Base-by-base conservation (phyloP, 2,113 vertebrate species). In the Prietella phreatophila region DNA sequence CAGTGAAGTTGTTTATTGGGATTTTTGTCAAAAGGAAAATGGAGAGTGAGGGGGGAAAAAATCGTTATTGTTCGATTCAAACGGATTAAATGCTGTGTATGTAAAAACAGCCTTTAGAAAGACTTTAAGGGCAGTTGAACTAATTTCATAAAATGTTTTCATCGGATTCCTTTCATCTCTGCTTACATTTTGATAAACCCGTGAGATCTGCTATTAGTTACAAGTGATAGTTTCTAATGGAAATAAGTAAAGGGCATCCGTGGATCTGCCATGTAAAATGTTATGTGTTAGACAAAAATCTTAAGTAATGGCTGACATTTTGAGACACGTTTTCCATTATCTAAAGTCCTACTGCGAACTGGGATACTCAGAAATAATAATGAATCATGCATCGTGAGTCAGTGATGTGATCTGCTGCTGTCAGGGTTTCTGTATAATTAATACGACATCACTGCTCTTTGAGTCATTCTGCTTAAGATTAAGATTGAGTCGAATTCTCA, bases 341-440 rank as follows among this genome's bases (percentile, higher is more conserved):
- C 30, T 60, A 82, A 58, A 36, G 20, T 22, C 53, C 19, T 19
- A 19, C 50, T 80, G 78, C n/a, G 15, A 55, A 53, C 47, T 79
- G 53, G 15, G 56, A 10, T 81, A 22, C 36, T 82, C 19, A 25
- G 20, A 8, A 82, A 22, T 82, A 82, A 60, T 5, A 22, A 3
- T 56, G 17, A 60, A 30, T 19, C 78, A 33, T 58, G 79, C 19
- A 11, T 81, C 79, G 5, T 82, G 30, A 82, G 30, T 81, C 19
- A 22, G 7, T 78, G 25, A 17, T 50, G 42, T 42, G 17, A 36
- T 82, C 14, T 36, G 55, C 55, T 36, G 79, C 55, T 60, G 79
- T 82, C 55, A 27, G 53, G 53, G 3, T 82, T 58, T 82, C 53
- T 81, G 79, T 81, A 33, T 81, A 58, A 33, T 33, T 81, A 55